A percentile compares a stretch with the other conserved stretches of the same genome.
phyloP scores from a whole-genome alignment of 2,888 invertebrate genomes.

The Nowickia ferox region DNA sequence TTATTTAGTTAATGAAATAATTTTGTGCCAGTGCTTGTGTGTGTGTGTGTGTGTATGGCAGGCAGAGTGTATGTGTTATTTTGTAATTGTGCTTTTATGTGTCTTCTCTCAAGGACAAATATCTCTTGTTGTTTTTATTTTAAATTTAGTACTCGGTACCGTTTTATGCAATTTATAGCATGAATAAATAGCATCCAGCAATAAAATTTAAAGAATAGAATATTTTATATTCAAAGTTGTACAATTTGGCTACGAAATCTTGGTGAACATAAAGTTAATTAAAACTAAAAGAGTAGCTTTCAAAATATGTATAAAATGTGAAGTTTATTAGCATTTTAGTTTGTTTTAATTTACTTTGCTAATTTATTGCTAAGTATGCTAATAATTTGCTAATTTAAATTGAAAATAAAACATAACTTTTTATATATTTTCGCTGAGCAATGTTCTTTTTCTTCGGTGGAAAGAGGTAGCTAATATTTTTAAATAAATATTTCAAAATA shows the following conservation, averaged over 20 bases:
- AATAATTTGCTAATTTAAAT: too few relatives aligned
- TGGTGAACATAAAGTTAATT: background rate
- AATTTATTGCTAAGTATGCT: background rate
- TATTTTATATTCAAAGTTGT: too few relatives aligned
- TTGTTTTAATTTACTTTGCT: background rate
- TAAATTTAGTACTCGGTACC: conserved; percentile 23
- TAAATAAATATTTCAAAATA: too few relatives aligned
- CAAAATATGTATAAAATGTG: background rate
- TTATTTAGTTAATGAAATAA: conserved; percentile 64
- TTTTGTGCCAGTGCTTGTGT: background rate
- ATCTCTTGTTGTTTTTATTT: background rate
- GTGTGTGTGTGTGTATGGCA: background rate
- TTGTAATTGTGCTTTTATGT: background rate
- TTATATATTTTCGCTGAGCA: too few relatives aligned
- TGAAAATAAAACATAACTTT: too few relatives aligned
- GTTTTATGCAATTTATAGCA: conserved; percentile 34
- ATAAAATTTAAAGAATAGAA: background rate
- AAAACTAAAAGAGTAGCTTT: background rate
- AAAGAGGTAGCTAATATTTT: too few relatives aligned
- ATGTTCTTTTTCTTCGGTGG: too few relatives aligned
- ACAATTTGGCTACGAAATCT: background rate
- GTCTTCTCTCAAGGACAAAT: conserved; percentile 44
- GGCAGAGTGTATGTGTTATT: background rate
- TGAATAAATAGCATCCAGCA: background rate
- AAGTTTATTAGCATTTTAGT: background rate